Conservation (phyloP, 2,113 vertebrate genomes). For the Psittacara wagleri region DNA sequence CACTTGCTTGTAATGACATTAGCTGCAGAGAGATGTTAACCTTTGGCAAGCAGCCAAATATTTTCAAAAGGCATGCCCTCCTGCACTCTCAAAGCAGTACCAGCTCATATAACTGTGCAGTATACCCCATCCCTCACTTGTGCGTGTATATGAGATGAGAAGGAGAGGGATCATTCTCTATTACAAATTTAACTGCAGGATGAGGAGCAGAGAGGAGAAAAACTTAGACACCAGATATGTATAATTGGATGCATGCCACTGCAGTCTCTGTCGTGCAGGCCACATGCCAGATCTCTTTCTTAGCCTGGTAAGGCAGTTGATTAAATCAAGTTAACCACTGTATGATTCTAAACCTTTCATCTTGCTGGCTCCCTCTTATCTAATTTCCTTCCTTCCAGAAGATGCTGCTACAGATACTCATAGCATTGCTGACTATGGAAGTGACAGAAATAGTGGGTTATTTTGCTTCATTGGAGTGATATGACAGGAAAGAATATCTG, state of each 20-base stretch:
- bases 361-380: conserved; percentile 50
- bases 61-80: background rate
- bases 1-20: background rate
- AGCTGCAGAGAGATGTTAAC: background rate
- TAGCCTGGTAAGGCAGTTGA: conserved; percentile 27
- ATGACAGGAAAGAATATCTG: background rate
- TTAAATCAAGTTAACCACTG: conserved; percentile 40
- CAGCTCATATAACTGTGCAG: background rate
- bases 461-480: background rate
- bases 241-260: conserved; percentile 1
- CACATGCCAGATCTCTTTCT: conserved; percentile 32
- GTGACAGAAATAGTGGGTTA: background rate
- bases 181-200: background rate
- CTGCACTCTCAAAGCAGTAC: background rate
- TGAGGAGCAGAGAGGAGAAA: background rate
- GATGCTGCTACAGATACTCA: conserved; percentile 62
- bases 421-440: conserved; percentile 30
- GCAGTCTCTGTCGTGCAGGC: conserved; percentile 30
- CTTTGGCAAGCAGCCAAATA: background rate
- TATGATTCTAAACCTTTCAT: conserved; percentile 47
- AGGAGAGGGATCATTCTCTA: background rate
- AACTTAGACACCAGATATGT: background rate
- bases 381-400: conserved; percentile 39
- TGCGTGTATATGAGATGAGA: background rate
- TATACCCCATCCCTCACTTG: background rate